Conservation (phyloP, 2,797 vertebrate genomes). For the Lepus oiostolus region DNA sequence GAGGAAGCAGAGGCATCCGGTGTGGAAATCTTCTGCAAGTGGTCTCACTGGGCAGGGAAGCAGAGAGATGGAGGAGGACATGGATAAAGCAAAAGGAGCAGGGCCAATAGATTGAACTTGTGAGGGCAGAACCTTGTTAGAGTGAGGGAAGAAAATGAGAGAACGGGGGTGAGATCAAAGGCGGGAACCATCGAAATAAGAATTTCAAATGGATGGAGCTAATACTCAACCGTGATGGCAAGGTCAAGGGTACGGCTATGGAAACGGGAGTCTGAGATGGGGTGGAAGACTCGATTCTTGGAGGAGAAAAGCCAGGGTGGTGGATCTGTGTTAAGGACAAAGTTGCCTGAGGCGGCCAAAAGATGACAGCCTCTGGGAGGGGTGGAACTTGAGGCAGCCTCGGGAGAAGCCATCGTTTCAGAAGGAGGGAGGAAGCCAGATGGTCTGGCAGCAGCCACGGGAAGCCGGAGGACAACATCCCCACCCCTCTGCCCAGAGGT, state of each 20-base stretch:
- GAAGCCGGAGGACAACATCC: not conserved
- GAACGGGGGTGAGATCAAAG: not conserved
- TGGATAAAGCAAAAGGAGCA: not conserved
- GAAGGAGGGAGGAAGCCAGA: conserved; percentile 35
- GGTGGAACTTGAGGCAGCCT: not conserved
- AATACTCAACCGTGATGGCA: not conserved
- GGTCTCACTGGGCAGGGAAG: not conserved
- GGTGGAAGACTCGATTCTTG: not conserved
- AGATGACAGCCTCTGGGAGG: not conserved
- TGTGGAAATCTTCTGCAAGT: not conserved
- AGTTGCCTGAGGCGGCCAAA: not conserved
- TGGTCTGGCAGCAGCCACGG: not conserved
- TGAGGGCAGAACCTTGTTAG: not conserved
- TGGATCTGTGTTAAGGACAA: not conserved
- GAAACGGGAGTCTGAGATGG: not conserved
- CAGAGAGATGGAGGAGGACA: not conserved
- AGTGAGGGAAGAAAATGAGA: not conserved
- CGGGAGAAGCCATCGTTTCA: not conserved
- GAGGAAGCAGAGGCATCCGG: not conserved
- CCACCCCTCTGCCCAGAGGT: not conserved
- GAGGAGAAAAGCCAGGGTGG: not conserved
- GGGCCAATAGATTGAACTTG: not conserved
- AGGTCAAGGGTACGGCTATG: not conserved
- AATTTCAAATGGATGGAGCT: not conserved
- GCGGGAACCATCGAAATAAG: not conserved